Evolutionary conservation across 2,797 vertebrate species (phyloP), one percentile per base, ranked within the genome.

Genomic region (Cygnus olor): DNA sequence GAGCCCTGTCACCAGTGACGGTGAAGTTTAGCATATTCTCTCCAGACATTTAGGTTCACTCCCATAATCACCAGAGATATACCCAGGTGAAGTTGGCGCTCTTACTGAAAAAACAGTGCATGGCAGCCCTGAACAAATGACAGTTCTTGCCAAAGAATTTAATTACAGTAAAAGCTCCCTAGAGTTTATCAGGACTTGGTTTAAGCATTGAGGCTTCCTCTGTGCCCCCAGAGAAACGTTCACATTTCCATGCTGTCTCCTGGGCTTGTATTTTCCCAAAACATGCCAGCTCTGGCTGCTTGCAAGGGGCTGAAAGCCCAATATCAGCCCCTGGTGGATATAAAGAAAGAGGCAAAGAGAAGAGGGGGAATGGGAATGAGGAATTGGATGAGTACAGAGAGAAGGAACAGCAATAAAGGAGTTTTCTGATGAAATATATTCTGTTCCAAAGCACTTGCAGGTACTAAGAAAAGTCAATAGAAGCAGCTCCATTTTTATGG

Each of bases 11-110:
- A 87, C 61, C 60, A 81, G 24, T 1, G 6, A 76, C 56, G 71
- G 69, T 81, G 63, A 88, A 66, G 74, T 84, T 88, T 78, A 94
- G 49, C 88, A 89, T 94, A 88, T 87, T 74, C 82, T 77, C 78
- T 71, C 63, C 76, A 92, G 71, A 76, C 42, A 77, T 73, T 76
- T 38, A 80, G 56, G 44, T 70, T 90, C 77, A 57, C 44, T 60
- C 32, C 68, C 63, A 8, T 65, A 80, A 93, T 85, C 77, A 81
- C 80, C 30, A 44, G 47, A 57, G 63, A 79, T 42, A 66, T 0
- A 78, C 8, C 21, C 47, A 89, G 51, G 64, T 92, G 70, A 89
- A 83, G 27, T 0, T 89, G 83, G 91, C 85, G 57, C 17, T 81
- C 51, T 65, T 58, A 78, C 2, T 82, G 71, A 68, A 92, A 78